Base-by-base conservation (phyloP, 2,888 invertebrate species). In the Monochamus alternatus region DNA sequence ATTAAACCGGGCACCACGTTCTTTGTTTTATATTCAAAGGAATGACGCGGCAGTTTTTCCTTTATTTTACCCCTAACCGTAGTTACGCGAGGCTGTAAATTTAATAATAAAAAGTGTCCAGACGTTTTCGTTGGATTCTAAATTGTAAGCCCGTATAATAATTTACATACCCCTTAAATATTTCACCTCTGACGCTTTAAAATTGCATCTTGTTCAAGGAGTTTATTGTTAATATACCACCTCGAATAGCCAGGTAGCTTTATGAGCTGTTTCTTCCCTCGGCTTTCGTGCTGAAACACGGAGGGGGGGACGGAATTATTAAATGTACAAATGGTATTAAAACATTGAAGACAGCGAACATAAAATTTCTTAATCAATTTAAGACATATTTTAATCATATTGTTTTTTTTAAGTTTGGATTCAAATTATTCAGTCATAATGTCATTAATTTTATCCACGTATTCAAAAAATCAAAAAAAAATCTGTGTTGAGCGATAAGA, bases 161-260 rank as follows among this genome's bases (percentile, higher is more conserved):
- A 55, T 55, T 55, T 55, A 55, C 55, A 55, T 55, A 55, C 55
- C 55, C n/a, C n/a, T 55, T 55, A 55, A 55, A 55, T 55, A 55
- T 55, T 55, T 55, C 55, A 55, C 55, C n/a, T n/a, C 14, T 55
- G 55, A 55, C 55, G 55, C 55, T 55, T 55, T 55, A 55, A 55
- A 55, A 55, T 55, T 55, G 55, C 55, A 55, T 55, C 55, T 55
- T 55, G 55, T 55, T 55, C 55, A 55, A 55, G 55, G 55, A 55
- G 55, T 55, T 55, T 55, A 55, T 55, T 55, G n/a, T 55, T 55
- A 55, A 55, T 55, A 55, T 14, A 55, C 12, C 38, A 7, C 38
- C 38, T 14, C 3, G n/a, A 55, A n/a, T 55, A 55, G 7, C 55
- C 55, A 55, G 55, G 55, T 55, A 55, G n/a, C 10, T 55, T 55